phyloP scores from a whole-genome alignment of 1,140 invertebrate species.

The Psilanteris sp. region DNA sequence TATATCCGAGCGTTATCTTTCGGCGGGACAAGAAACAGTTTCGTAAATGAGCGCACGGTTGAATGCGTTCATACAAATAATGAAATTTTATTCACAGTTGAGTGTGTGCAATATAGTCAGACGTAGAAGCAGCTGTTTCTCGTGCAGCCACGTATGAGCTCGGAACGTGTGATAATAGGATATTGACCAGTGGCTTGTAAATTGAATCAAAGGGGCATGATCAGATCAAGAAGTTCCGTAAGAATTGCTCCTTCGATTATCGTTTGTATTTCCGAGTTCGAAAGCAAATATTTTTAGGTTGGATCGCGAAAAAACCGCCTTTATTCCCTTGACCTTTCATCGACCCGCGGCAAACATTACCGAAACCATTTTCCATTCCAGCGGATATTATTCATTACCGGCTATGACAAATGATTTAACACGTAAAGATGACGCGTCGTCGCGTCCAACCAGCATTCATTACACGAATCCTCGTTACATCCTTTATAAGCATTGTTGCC shows the following conservation, averaged over 20 bases:
- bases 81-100: constrained; percentile 60
- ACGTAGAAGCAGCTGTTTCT: constrained; percentile 38
- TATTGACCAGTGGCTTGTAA: constrained; percentile 50
- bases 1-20: constrained; percentile 22
- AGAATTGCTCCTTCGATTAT: constrained; percentile 37
- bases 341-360: too few relatives aligned
- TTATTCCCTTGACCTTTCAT: too few relatives aligned
- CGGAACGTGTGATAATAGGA: constrained; percentile 34
- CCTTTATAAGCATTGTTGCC: too few relatives aligned
- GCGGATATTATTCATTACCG: too few relatives aligned
- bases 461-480: too few relatives aligned
- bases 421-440: too few relatives aligned
- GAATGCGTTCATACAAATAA: constrained; percentile 46
- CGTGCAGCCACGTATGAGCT: constrained; percentile 33
- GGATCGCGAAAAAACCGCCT: too few relatives aligned
- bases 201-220: constrained; percentile 34
- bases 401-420: too few relatives aligned
- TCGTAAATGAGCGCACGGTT: constrained; percentile 44
- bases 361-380: too few relatives aligned
- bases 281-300: too few relatives aligned
- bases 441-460: too few relatives aligned
- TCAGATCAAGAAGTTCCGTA: constrained; percentile 13
- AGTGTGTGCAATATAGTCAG: constrained; percentile 39
- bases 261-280: constrained; percentile 8
- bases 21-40: constrained; percentile 38